A percentile compares a stretch with the other conserved stretches of the same genome.
Conservation (phyloP, 92 coral and sea anemone genomes). For the Paramuricea clavata region DNA sequence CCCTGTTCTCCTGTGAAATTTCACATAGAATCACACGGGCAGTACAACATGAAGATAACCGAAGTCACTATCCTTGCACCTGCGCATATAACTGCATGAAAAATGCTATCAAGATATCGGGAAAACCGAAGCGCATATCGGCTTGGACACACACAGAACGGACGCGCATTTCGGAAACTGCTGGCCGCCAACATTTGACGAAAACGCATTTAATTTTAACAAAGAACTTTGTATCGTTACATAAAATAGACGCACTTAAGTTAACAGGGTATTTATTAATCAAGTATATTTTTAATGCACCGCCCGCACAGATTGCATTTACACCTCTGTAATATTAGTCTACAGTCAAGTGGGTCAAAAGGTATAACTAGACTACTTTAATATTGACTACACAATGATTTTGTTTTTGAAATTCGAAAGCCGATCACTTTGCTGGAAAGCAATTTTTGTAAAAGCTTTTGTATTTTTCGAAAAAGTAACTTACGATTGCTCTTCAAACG, state of each 20-base stretch:
- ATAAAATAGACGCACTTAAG: neutral
- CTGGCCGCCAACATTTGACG: conserved; percentile 4
- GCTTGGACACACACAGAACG: neutral
- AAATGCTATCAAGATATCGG: neutral
- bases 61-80: no score
- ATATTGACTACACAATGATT: no score
- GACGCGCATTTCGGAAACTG: conserved; percentile 4
- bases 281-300: neutral
- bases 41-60: no score
- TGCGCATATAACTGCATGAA: neutral
- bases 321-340: conserved; percentile 1
- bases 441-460: no score
- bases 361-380: no score
- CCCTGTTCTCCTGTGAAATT: no score
- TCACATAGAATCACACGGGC: no score
- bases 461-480: no score
- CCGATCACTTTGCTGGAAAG: no score
- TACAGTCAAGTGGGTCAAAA: neutral
- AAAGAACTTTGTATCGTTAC: neutral
- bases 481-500: no score
- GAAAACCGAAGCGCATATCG: neutral
- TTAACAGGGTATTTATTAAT: neutral
- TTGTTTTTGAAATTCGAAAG: no score
- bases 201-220: neutral
- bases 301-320: neutral